phyloP scores from a whole-genome alignment of 2,888 invertebrate species.

The Drosophila rellima region DNA sequence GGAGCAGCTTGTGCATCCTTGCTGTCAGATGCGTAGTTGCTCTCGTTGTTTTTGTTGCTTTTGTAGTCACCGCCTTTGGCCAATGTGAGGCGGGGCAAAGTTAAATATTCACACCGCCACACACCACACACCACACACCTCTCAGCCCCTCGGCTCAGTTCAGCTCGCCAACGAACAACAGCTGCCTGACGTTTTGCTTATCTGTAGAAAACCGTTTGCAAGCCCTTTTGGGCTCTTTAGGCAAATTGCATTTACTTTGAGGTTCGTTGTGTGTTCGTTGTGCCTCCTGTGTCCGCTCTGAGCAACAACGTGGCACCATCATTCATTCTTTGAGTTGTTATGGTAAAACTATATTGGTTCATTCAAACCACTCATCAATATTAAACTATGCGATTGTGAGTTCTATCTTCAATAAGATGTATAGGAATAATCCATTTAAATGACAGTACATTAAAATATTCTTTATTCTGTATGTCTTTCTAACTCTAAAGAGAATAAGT shows the following conservation, averaged over 20 bases:
- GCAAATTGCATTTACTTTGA: conserved; percentile 69
- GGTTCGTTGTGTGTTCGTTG: conserved; percentile 17
- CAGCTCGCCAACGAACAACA: conserved; percentile 41
- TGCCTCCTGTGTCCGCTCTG: conserved; percentile 20
- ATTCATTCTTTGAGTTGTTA: conserved; percentile 22
- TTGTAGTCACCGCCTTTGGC: conserved; percentile 30
- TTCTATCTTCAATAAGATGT: too few relatives aligned
- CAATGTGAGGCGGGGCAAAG: conserved; percentile 44
- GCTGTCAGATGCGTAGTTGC: conserved; percentile 18
- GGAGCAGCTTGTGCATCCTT: conserved; percentile 36
- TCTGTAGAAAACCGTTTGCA: conserved; percentile 67
- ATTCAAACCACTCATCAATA: neutral
- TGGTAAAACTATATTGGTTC: neutral
- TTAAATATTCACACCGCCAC: conserved; percentile 66
- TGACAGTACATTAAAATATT: too few relatives aligned
- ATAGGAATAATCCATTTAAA: too few relatives aligned
- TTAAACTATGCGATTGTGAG: neutral
- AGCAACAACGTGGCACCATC: conserved; percentile 22
- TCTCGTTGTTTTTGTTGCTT: conserved; percentile 21
- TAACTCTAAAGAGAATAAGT: neutral
- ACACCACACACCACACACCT: conserved; percentile 12
- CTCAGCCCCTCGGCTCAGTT: neutral
- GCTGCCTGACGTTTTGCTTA: conserved; percentile 67
- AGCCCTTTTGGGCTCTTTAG: conserved; percentile 64
- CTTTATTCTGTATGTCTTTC: too few relatives aligned